Percentiles rank a stretch among this genome's conserved stretches.
These are phyloP conservation scores for Pyrocoelia pectoralis DNA, from an alignment of 2,888 invertebrate genomes.

Conservation along the genomic window DNA sequence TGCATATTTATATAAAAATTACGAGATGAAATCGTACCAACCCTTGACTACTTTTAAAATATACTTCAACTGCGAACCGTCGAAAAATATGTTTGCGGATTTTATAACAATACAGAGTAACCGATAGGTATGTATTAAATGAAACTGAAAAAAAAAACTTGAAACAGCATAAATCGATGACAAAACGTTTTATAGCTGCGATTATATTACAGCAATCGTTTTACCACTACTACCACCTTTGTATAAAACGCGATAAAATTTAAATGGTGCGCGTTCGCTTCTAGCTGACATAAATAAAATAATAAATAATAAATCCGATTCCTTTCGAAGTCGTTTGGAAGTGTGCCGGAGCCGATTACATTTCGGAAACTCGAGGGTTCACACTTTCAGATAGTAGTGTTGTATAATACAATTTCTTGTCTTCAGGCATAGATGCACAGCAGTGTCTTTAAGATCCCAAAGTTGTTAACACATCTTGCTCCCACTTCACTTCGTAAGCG, in stretches of 20 bases:
- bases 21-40: slow-evolving; percentile 39
- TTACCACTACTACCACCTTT: slow-evolving; percentile 19
- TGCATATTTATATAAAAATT: slow-evolving; percentile 52
- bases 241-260: slow-evolving; percentile 29
- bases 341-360: slow-evolving; percentile 42
- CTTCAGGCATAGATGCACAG: slow-evolving; percentile 44
- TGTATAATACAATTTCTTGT: slow-evolving; percentile 46
- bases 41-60: slow-evolving; percentile 35
- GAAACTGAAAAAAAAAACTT: neutral
- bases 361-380: slow-evolving; percentile 44
- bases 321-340: slow-evolving; percentile 41
- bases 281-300: slow-evolving; percentile 35
- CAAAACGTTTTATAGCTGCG: slow-evolving; percentile 16
- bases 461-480: too few relatives aligned
- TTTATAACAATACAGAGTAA: slow-evolving; percentile 25
- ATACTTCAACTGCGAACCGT: slow-evolving; percentile 30
- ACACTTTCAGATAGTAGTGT: slow-evolving; percentile 38
- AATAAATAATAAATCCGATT: slow-evolving; percentile 44
- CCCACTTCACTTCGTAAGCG: too few relatives aligned
- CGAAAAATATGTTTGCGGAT: slow-evolving; percentile 26
- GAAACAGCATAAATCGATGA: neutral
- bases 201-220: slow-evolving; percentile 22
- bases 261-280: slow-evolving; percentile 22
- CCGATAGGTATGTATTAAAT: slow-evolving; percentile 15
- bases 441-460: slow-evolving; percentile 39